phyloP scores from a whole-genome alignment of 1,140 invertebrate species.

The Microvelia longipes region DNA sequence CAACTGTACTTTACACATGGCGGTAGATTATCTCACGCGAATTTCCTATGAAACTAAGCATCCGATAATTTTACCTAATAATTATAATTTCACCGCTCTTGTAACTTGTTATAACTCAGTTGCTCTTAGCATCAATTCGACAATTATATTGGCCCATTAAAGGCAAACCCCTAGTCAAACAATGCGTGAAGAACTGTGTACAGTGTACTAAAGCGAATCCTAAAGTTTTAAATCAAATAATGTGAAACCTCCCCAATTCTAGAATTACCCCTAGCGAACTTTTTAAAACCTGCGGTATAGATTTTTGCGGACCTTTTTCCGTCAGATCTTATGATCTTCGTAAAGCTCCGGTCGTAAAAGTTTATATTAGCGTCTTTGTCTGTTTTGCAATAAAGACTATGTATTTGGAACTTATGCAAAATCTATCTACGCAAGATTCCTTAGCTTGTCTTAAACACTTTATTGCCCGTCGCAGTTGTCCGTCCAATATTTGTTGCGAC shows the following conservation, averaged over 20 bases:
- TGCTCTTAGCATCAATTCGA: background rate
- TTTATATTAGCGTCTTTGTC: conserved; percentile 24
- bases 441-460: conserved; percentile 23
- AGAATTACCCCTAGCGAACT: conserved; percentile 8
- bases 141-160: background rate
- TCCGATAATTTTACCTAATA: background rate
- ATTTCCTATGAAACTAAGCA: background rate
- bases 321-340: conserved; percentile 12
- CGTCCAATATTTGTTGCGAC: background rate
- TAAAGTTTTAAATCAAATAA: conserved; percentile 1
- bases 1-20: too few species aligned
- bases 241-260: conserved; percentile 18
- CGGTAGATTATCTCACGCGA: background rate
- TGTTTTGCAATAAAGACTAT: conserved; percentile 24
- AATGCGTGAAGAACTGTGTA: background rate
- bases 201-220: background rate
- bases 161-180: background rate
- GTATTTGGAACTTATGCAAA: conserved; percentile 24
- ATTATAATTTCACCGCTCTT: background rate
- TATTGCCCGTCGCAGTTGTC: conserved; percentile 15
- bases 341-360: conserved; percentile 17
- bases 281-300: conserved; percentile 14
- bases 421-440: conserved; percentile 22
- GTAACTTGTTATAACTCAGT: background rate
- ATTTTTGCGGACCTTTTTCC: conserved; percentile 19